Evolutionary conservation across 2,888 invertebrate genomes (phyloP), one percentile per base, ranked within the genome.

Genomic region (Saturnia pavonia): DNA sequence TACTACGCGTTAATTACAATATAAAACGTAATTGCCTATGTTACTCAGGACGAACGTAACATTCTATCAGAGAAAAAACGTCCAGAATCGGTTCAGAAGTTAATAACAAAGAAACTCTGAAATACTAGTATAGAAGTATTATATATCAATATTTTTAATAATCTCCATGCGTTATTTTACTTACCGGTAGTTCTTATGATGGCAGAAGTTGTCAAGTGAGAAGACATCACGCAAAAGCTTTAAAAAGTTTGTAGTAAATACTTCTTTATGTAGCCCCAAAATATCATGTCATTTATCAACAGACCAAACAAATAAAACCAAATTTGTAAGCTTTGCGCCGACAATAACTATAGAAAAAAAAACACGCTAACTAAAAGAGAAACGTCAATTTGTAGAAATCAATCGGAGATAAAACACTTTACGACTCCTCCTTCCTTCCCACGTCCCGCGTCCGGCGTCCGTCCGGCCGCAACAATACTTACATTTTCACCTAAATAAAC

Each of bases 401-500:
- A 85, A 87, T 85, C 82, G 77, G 80, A 80, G 76, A 74, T 77
- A 76, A 74, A 76, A 80, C 74, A 77, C 75, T 78, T 82, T 82
- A 81, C 82, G 81, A 77, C 75, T 75, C 80, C 82, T 84, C 83
- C 85, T 88, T 27, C 25, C 57, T 25, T 60, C 57, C 57, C 57
- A 60, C 57, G 57, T 88, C 90, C 89, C 89, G 90, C 91, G 87
- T 86, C 76, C 78, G 34, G 34, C 34, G 34, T 34, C 34, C 34
- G 34, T 34, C 34, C 34, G 80, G 76, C 81, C 77, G 79, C 82
- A 83, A 86, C 83, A 86, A 85, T 86, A 87, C 65, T 65, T 84
- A 85, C 86, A 85, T 82, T 88, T 88, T 88, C 88, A 86, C 88
- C 88, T 87, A 88, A 90, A 89, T 86, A 88, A 90, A 89, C 81